Percentiles rank a stretch among this genome's conserved stretches.
phyloP scores from a whole-genome alignment of 2,888 invertebrate genomes.

The Sicus ferrugineus region DNA sequence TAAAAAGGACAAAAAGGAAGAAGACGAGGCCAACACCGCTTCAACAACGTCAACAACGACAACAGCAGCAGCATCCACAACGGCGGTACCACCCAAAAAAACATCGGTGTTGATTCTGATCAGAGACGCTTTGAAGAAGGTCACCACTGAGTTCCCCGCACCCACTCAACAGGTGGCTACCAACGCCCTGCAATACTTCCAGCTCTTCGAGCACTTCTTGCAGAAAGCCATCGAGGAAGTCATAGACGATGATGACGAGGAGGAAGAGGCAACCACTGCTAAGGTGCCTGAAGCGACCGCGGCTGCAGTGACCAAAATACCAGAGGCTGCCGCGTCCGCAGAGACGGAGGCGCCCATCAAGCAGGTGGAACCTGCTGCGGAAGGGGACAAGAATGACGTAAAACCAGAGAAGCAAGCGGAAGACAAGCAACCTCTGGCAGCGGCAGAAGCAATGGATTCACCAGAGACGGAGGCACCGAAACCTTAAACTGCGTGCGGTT shows the following conservation, averaged over 20 bases:
- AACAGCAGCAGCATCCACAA: constrained; percentile 13
- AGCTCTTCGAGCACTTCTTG: constrained; percentile 59
- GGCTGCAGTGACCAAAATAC: constrained; percentile 28
- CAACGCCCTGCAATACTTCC: constrained; percentile 60
- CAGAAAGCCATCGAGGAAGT: constrained; percentile 60
- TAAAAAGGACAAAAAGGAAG: constrained; percentile 21
- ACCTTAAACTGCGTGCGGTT: neutral
- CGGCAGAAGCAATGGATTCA: neutral
- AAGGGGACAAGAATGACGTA: neutral
- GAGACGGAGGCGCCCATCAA: neutral
- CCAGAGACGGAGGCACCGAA: neutral
- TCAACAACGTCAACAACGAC: constrained; percentile 2
- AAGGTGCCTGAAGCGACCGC: constrained; percentile 36
- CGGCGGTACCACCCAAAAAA: constrained; percentile 42
- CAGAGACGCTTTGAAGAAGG: constrained; percentile 59
- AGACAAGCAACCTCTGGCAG: neutral
- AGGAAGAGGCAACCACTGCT: constrained; percentile 42
- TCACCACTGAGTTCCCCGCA: constrained; percentile 53
- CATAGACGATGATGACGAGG: constrained; percentile 56
- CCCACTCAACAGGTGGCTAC: constrained; percentile 57
- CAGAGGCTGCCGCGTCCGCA: constrained; percentile 26
- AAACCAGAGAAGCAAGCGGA: neutral
- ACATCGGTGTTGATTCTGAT: constrained; percentile 57
- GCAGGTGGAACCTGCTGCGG: neutral
- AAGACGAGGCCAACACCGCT: neutral